Evolutionary conservation across 1,140 invertebrate species (phyloP).

Genomic region (Leptinotarsa lineolata): DNA sequence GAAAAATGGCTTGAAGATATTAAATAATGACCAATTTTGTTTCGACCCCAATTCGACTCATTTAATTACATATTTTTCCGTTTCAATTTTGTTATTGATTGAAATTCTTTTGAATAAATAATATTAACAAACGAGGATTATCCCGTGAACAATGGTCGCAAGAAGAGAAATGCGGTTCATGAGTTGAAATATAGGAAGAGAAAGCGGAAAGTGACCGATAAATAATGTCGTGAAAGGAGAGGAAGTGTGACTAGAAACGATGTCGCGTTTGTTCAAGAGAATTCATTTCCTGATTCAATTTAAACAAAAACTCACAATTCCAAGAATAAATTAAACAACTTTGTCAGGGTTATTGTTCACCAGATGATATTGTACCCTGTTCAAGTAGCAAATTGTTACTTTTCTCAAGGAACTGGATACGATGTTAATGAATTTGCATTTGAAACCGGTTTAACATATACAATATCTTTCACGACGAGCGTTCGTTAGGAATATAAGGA

Average conservation of each 20-base stretch:
- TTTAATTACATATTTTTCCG: no score
- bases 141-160: not conserved
- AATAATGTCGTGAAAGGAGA: conserved; percentile 51
- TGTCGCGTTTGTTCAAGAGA: conserved; percentile 50
- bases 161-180: not conserved
- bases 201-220: conserved; percentile 48
- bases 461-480: no score
- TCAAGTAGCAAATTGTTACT: conserved; percentile 33
- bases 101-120: no score
- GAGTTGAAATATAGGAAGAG: conserved; percentile 37
- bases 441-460: no score
- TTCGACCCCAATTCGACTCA: no score
- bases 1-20: no score
- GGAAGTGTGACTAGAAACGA: conserved; percentile 49
- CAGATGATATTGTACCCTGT: conserved; percentile 19
- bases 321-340: conserved; percentile 47
- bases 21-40: no score
- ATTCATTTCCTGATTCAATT: conserved; percentile 56
- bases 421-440: no score
- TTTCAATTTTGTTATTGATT: no score
- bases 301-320: conserved; percentile 51
- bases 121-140: no score
- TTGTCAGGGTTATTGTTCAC: conserved; percentile 48
- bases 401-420: conserved; percentile 15
- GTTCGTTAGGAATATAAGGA: no score